Conservation (phyloP, 2,113 vertebrate species). For the Scopus umbretta region DNA sequence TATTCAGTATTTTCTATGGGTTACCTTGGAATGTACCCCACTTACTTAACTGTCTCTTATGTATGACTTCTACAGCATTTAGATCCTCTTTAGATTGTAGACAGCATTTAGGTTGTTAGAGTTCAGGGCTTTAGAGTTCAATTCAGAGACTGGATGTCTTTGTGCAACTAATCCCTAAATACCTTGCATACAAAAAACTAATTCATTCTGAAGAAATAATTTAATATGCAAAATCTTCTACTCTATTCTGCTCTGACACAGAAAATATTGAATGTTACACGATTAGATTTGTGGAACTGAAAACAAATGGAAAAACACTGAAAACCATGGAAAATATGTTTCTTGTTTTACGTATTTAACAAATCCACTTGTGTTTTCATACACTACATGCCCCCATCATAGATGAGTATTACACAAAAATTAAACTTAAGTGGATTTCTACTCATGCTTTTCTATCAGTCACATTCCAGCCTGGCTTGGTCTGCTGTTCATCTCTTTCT, state of each 20-base stretch:
- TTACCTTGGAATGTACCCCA: not conserved
- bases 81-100: not conserved
- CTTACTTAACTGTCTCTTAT: not conserved
- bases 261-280: not conserved
- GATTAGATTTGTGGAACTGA: not conserved
- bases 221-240: not conserved
- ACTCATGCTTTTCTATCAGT: not conserved
- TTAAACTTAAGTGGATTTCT: not conserved
- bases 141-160: not conserved
- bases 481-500: not conserved
- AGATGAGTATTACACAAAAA: not conserved
- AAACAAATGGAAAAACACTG: too few species aligned
- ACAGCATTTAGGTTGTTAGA: not conserved
- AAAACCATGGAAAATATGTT: not conserved
- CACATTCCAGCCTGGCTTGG: not conserved
- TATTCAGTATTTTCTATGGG: not conserved
- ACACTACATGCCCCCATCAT: not conserved
- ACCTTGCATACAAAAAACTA: not conserved
- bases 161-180: not conserved
- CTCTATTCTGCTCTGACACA: not conserved
- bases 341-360: not conserved
- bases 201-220: not conserved
- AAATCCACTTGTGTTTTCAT: not conserved
- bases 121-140: not conserved
- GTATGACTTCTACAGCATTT: not conserved